Conservation (phyloP, 2,888 invertebrate genomes). For the Myopa testacea region DNA sequence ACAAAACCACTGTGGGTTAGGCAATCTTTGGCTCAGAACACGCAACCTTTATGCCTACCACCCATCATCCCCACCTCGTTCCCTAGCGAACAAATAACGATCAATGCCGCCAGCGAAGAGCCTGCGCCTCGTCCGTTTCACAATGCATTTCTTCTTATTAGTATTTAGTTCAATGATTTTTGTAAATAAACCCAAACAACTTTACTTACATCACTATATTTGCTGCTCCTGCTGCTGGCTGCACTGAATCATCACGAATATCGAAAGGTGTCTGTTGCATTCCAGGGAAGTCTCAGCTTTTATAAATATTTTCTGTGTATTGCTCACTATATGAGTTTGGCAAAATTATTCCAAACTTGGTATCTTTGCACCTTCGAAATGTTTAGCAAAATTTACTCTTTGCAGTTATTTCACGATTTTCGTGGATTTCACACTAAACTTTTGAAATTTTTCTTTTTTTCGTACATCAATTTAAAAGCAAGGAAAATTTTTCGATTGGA, state of each 20-base stretch:
- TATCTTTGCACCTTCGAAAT: not conserved
- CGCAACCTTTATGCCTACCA: not conserved
- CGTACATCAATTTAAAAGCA: not conserved
- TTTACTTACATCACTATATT: constrained; percentile 31
- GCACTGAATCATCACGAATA: constrained; percentile 11
- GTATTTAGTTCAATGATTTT: not conserved
- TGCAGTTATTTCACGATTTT: not conserved
- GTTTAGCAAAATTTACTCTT: not conserved
- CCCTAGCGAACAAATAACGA: not conserved
- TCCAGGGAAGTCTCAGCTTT: not conserved
- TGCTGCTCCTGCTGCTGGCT: not conserved
- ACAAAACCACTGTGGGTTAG: not conserved
- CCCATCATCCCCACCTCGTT: not conserved
- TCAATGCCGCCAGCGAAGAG: constrained; percentile 22
- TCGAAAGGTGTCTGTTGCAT: not conserved
- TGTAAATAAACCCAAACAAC: constrained; percentile 15
- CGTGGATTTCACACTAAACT: constrained; percentile 3
- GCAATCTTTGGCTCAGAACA: not conserved
- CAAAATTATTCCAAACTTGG: not conserved
- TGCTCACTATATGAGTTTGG: constrained; percentile 5
- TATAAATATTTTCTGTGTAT: not conserved
- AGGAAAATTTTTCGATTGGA: constrained; percentile 28
- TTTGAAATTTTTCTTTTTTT: not conserved
- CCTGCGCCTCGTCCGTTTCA: not conserved
- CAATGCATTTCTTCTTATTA: not conserved